These are phyloP conservation scores for Cygnus buccinator DNA, from an alignment of 2,113 vertebrate genomes.

Conservation along the genomic window DNA sequence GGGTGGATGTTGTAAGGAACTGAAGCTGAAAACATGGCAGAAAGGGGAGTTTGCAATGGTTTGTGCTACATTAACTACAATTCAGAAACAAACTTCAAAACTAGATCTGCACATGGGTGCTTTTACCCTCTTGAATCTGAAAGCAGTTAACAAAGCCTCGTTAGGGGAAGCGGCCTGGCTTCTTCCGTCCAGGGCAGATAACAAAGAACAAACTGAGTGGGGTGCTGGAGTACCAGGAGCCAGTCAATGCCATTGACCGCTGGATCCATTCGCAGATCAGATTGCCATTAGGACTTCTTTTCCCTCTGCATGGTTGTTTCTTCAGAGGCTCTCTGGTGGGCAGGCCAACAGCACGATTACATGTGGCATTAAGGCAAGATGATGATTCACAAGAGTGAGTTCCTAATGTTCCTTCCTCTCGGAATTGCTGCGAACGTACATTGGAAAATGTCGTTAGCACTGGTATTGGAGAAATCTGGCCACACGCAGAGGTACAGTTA, in stretches of 20 bases:
- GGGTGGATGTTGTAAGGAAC: neutral
- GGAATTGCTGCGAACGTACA: neutral
- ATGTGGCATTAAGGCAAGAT: neutral
- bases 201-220: neutral
- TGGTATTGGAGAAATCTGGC: neutral
- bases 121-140: neutral
- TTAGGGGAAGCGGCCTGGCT: too few relatives aligned
- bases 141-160: neutral
- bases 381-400: neutral
- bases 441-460: neutral
- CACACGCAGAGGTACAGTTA: neutral
- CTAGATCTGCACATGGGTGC: neutral
- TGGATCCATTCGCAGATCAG: neutral
- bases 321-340: neutral
- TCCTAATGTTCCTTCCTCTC: neutral
- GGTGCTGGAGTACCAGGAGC: neutral
- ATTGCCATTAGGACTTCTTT: neutral
- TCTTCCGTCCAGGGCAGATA: neutral
- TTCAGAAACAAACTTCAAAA: neutral
- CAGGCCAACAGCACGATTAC: accelerated
- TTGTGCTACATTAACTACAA: neutral
- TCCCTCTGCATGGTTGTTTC: neutral
- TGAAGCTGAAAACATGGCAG: neutral
- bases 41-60: neutral
- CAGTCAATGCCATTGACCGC: neutral